Conservation (phyloP, 2,888 invertebrate genomes). For the Ochlodes sylvanus region DNA sequence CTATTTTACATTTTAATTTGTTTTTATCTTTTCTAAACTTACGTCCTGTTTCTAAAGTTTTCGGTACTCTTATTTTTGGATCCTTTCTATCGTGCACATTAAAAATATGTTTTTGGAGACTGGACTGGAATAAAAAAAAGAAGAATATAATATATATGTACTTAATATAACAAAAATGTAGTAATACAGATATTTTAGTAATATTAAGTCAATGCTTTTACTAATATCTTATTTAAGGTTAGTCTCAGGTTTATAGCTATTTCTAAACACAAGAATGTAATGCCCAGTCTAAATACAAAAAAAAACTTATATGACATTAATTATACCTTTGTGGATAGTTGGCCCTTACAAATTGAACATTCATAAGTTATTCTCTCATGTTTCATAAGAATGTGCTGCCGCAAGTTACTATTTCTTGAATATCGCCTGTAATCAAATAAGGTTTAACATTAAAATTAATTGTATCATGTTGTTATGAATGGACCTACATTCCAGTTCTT, state of each 20-base stretch:
- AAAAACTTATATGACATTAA: constrained; percentile 8
- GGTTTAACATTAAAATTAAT: constrained; percentile 11
- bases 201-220: too few species aligned
- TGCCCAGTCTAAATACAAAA: not conserved
- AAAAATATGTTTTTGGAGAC: constrained; percentile 54
- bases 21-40: constrained; percentile 68
- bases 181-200: too few species aligned
- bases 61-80: constrained; percentile 44
- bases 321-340: constrained; percentile 68
- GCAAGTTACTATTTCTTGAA: constrained; percentile 82
- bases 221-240: too few species aligned
- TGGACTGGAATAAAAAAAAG: constrained; percentile 8
- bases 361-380: constrained; percentile 79
- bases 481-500: too few species aligned
- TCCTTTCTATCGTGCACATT: constrained; percentile 50
- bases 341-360: constrained; percentile 69
- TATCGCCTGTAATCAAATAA: constrained; percentile 67
- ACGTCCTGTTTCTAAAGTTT: constrained; percentile 59
- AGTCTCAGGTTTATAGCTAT: too few species aligned
- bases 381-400: constrained; percentile 77
- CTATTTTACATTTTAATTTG: constrained; percentile 54
- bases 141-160: too few species aligned
- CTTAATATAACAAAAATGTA: too few species aligned
- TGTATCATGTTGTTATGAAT: too few species aligned
- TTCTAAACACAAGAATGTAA: too few species aligned